These are phyloP conservation scores for Hippocampus guttulatus DNA, from an alignment of 2,113 vertebrate genomes.

Conservation along the genomic window DNA sequence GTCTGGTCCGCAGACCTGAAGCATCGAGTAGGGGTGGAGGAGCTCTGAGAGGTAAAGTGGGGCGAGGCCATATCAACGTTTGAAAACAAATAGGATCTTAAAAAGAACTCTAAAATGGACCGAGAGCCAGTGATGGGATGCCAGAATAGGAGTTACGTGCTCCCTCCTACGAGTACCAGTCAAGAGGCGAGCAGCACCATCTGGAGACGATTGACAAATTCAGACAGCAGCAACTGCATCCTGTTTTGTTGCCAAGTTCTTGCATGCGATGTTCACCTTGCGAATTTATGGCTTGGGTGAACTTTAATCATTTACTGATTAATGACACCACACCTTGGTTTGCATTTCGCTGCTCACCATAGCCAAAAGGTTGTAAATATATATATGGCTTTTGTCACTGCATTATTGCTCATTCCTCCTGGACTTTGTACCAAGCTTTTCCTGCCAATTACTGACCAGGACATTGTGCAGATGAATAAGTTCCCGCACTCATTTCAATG, in stretches of 20 bases:
- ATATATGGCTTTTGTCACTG: neutral
- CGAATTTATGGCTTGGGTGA: neutral
- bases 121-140: no score
- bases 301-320: constrained; percentile 37
- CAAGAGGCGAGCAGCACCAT: neutral
- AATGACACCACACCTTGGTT: constrained; percentile 18
- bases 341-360: constrained; percentile 8
- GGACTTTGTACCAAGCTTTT: neutral
- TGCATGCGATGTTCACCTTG: neutral
- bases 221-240: neutral
- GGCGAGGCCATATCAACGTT: no score
- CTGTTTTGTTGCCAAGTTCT: neutral
- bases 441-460: neutral
- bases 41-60: no score
- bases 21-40: no score
- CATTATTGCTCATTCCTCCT: neutral
- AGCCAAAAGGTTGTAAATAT: neutral
- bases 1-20: no score
- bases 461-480: neutral
- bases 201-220: no score
- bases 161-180: no score
- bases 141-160: no score
- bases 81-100: no score
- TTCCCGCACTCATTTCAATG: neutral
- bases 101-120: no score